These are phyloP conservation scores for Phalacrocorax carbo DNA, from an alignment of 2,113 vertebrate species.

Conservation along the genomic window DNA sequence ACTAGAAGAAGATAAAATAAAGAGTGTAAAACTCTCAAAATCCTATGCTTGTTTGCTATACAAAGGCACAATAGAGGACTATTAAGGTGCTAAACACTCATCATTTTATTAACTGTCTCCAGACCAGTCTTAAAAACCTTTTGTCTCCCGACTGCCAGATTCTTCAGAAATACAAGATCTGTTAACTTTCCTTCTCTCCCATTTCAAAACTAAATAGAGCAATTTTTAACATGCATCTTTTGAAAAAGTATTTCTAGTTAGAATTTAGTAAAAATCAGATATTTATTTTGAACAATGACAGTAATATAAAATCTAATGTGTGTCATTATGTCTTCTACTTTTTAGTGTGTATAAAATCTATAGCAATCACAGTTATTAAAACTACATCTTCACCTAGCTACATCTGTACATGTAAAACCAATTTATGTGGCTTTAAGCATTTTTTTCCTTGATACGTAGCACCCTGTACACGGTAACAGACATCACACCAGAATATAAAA, in stretches of 20 bases:
- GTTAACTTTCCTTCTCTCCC: not conserved
- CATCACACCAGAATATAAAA: not conserved
- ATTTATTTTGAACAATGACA: not conserved
- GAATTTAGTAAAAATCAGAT: not conserved
- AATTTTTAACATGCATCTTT: not conserved
- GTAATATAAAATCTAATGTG: not conserved
- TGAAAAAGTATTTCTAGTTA: not conserved
- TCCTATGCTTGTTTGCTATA: not conserved
- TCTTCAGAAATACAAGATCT: not conserved
- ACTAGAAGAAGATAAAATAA: conserved; percentile 59
- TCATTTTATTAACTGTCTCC: not conserved
- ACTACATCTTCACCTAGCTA: not conserved
- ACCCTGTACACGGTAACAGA: not conserved
- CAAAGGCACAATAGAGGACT: not conserved
- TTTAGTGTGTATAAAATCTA: not conserved
- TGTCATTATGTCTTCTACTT: not conserved
- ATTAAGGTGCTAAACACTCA: not conserved
- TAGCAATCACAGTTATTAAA: not conserved
- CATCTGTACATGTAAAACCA: not conserved
- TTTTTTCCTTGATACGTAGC: not conserved
- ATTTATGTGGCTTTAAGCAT: not conserved
- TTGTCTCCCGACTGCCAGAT: not conserved
- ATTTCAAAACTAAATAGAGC: not conserved
- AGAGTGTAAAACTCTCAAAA: not conserved
- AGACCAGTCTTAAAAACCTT: not conserved